phyloP scores from a whole-genome alignment of 2,888 invertebrate genomes.

The Lithophane leautieri region DNA sequence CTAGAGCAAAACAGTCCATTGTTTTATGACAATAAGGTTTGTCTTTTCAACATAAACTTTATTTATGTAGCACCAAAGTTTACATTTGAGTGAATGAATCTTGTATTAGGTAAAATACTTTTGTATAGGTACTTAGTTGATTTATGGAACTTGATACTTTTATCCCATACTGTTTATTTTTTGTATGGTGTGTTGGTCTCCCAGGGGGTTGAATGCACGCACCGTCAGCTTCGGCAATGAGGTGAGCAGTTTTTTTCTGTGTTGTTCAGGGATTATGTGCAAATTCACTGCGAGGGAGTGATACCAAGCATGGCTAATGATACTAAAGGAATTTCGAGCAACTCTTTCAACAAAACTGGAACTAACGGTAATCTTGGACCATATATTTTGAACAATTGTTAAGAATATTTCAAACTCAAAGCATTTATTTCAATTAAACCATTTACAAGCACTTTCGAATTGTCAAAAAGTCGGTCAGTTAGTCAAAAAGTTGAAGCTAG shows the following conservation, averaged over 20 bases:
- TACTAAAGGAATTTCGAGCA: not conserved
- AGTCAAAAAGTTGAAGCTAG: too few species aligned
- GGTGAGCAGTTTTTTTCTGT: conserved; percentile 43
- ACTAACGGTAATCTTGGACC: not conserved
- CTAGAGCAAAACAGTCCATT: not conserved
- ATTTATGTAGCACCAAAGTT: not conserved
- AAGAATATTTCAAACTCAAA: too few species aligned
- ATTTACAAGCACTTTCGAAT: too few species aligned
- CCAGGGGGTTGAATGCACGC: conserved; percentile 57
- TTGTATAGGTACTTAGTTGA: not conserved
- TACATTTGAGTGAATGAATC: not conserved
- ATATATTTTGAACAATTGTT: too few species aligned
- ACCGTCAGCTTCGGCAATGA: conserved; percentile 55
- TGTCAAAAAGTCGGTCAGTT: too few species aligned
- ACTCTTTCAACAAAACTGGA: not conserved
- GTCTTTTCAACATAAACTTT: not conserved
- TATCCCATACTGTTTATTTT: conserved; percentile 39
- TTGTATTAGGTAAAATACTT: not conserved
- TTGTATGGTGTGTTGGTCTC: conserved; percentile 27
- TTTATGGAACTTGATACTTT: conserved; percentile 41
- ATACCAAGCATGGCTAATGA: conserved; percentile 26
- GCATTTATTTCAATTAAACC: too few species aligned
- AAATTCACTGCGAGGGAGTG: conserved; percentile 32
- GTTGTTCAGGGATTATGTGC: conserved; percentile 36
- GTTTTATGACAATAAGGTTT: not conserved